Conservation (phyloP, 2,113 vertebrate species). For the Percina caprodes region DNA sequence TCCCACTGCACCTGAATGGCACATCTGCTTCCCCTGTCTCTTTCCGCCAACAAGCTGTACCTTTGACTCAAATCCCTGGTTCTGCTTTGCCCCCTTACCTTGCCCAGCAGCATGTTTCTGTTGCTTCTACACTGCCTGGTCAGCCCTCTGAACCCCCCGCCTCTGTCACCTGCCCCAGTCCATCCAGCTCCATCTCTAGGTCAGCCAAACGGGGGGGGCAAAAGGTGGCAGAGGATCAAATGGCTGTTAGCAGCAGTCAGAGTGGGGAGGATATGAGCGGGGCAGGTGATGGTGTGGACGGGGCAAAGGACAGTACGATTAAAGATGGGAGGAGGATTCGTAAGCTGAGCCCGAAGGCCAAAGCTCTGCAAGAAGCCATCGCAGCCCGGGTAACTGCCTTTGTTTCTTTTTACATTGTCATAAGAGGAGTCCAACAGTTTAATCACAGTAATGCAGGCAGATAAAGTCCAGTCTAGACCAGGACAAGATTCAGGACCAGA, state of each 20-base stretch:
- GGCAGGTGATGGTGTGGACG: neutral
- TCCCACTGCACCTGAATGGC: neutral
- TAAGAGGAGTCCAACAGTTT: no score
- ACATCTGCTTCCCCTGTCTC: neutral
- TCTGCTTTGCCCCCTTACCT: neutral
- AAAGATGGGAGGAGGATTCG: neutral
- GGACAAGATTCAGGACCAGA: no score
- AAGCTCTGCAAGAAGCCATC: neutral
- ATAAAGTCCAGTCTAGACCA: no score
- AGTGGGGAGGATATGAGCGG: neutral
- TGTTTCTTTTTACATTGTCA: no score
- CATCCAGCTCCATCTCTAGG: neutral
- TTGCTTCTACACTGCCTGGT: neutral
- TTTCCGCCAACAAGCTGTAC: neutral
- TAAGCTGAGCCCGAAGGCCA: slow-evolving; percentile 1
- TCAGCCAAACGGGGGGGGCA: neutral
- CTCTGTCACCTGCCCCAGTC: neutral
- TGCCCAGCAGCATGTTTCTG: neutral
- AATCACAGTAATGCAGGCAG: no score
- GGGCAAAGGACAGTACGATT: neutral
- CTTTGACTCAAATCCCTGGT: neutral
- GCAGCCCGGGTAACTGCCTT: slow-evolving; percentile 3
- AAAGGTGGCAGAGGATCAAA: neutral
- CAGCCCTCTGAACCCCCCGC: neutral
- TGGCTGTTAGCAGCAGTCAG: neutral